Conservation (phyloP, 2,888 invertebrate species). For the Drosophila buzzatii region DNA sequence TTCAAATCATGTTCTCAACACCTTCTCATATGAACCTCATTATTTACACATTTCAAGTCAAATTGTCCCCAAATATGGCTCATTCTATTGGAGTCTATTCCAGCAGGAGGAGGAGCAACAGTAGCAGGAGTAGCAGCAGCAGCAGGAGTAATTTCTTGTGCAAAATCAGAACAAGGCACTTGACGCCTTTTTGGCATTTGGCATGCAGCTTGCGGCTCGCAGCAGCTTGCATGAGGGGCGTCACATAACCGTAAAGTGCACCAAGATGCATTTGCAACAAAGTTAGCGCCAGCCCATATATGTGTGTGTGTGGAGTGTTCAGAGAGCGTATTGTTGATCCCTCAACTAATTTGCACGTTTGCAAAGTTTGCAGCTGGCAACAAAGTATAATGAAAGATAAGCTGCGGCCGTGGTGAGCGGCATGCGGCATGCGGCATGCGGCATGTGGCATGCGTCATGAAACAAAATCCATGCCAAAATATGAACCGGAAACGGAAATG, state of each 20-base stretch:
- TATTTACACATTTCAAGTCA: too few relatives aligned
- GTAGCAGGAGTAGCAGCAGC: too few relatives aligned
- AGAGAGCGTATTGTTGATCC: constrained; percentile 17
- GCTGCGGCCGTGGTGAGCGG: background rate
- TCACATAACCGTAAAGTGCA: constrained; percentile 25
- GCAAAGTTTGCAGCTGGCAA: constrained; percentile 39
- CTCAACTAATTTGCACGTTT: constrained; percentile 67
- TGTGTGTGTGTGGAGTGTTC: background rate
- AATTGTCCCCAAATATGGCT: too few relatives aligned
- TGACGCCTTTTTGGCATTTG: background rate
- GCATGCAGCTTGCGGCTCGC: background rate
- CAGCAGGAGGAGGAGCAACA: too few relatives aligned
- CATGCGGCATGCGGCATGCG: background rate
- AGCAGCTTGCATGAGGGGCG: background rate
- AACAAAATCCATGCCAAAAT: constrained; percentile 12
- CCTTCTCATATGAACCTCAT: too few relatives aligned
- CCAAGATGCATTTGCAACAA: constrained; percentile 46
- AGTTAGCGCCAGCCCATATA: constrained; percentile 29
- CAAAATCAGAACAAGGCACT: background rate
- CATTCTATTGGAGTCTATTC: background rate
- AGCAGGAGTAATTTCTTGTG: background rate
- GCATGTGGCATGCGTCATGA: background rate
- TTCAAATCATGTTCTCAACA: too few relatives aligned
- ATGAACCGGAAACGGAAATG: constrained; percentile 38
- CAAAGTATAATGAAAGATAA: constrained; percentile 37